Evolutionary conservation across 2,797 vertebrate genomes (phyloP).

Genomic region (Chaetophractus vellerosus): DNA sequence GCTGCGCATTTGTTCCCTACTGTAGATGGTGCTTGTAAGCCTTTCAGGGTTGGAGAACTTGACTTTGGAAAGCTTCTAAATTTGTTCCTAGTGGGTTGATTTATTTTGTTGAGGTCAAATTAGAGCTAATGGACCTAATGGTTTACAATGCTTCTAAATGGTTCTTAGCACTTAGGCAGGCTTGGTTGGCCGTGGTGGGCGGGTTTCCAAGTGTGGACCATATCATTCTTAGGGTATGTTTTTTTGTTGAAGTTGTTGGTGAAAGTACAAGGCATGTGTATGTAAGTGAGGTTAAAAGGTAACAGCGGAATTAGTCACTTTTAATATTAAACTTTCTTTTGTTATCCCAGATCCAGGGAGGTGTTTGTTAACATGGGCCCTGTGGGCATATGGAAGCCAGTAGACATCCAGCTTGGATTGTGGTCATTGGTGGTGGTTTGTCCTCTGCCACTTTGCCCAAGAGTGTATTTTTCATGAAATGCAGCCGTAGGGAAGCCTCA

Average conservation of each 20-base stretch:
- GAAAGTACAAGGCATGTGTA: neutral
- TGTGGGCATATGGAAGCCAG: neutral
- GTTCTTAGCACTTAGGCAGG: constrained; percentile 86
- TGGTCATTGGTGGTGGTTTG: neutral
- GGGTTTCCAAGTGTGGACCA: constrained; percentile 78
- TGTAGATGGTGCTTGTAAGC: neutral
- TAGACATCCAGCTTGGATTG: neutral
- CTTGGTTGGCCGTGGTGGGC: constrained; percentile 77
- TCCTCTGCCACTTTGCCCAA: neutral
- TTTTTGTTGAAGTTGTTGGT: constrained; percentile 64
- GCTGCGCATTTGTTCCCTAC: neutral
- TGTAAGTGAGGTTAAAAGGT: constrained; percentile 64
- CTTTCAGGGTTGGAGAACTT: constrained; percentile 76
- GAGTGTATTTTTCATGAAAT: neutral
- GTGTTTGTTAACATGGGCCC: neutral
- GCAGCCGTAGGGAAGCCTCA: neutral
- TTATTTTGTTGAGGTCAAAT: constrained; percentile 87
- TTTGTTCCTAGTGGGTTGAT: constrained; percentile 83
- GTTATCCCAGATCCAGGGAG: neutral
- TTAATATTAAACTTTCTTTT: constrained; percentile 48
- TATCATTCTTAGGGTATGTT: constrained; percentile 67
- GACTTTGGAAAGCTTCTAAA: constrained; percentile 85
- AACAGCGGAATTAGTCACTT: constrained; percentile 31
- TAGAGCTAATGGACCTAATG: constrained; percentile 87
- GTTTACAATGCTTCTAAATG: constrained; percentile 86